Percentiles rank a stretch among this genome's conserved stretches.
These are phyloP conservation scores for Mayetiola destructor DNA, from an alignment of 2,888 invertebrate genomes.

Conservation along the genomic window DNA sequence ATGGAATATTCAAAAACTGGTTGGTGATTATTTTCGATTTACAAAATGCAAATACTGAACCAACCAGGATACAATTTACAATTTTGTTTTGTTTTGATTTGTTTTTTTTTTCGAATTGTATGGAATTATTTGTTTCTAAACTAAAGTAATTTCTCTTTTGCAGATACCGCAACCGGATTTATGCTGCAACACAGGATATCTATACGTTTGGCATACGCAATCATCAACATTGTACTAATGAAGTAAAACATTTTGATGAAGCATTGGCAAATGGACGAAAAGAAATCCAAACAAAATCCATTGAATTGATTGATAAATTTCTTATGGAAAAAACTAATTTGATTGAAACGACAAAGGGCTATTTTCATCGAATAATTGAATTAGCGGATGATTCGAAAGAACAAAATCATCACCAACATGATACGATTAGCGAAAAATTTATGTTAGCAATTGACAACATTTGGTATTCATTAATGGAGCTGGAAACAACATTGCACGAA, in stretches of 20 bases:
- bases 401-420: background rate
- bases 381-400: background rate
- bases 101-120: too few relatives aligned
- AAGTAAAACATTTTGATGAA: background rate
- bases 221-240: conserved; percentile 2
- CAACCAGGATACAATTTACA: too few relatives aligned
- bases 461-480: conserved; percentile 1
- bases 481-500: conserved; percentile 7
- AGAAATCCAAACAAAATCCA: background rate
- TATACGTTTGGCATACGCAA: background rate
- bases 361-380: background rate
- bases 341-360: background rate
- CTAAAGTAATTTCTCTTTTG: background rate
- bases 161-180: conserved; percentile 6
- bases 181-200: conserved; percentile 1
- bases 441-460: background rate
- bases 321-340: background rate
- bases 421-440: background rate
- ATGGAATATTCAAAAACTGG: too few relatives aligned
- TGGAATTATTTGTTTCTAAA: too few relatives aligned
- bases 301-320: conserved; percentile 5
- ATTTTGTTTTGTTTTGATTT: too few relatives aligned
- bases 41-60: too few relatives aligned
- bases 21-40: too few relatives aligned
- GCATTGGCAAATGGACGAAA: background rate